Percentiles rank a stretch among this genome's conserved stretches.
Evolutionary conservation across 2,797 vertebrate species (phyloP).

Genomic region (Paratrypauchen microcephalus): DNA sequence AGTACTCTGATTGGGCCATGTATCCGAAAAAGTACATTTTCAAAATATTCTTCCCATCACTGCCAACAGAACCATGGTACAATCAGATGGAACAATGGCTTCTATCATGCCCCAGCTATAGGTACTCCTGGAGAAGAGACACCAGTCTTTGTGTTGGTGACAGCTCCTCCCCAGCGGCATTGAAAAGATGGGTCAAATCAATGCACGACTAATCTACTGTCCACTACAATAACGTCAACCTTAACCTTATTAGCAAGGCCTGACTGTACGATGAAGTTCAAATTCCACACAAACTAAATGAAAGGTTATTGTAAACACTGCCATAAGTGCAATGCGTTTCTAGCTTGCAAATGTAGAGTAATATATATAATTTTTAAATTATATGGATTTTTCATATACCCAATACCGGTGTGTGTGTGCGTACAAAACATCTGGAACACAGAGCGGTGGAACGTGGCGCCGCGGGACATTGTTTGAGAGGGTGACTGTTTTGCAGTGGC

Average conservation of each 20-base stretch:
- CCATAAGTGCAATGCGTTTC: not conserved
- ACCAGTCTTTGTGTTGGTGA: not conserved
- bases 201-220: not conserved
- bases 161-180: conserved; percentile 2
- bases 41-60: no score
- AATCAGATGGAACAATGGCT: not conserved
- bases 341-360: not conserved
- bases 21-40: no score
- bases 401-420: no score
- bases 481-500: no score
- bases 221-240: not conserved
- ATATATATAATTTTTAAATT: no score
- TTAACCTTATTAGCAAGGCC: not conserved
- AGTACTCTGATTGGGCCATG: no score
- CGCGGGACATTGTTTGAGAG: no score
- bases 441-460: no score
- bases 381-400: no score
- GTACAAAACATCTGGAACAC: no score
- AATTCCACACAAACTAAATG: not conserved
- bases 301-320: not conserved
- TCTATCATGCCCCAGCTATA: not conserved
- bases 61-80: not conserved
- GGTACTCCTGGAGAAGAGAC: not conserved
- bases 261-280: not conserved
- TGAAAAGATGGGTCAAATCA: not conserved